Conservation (phyloP, 2,797 vertebrate species). For the Micrastur ruficollis region DNA sequence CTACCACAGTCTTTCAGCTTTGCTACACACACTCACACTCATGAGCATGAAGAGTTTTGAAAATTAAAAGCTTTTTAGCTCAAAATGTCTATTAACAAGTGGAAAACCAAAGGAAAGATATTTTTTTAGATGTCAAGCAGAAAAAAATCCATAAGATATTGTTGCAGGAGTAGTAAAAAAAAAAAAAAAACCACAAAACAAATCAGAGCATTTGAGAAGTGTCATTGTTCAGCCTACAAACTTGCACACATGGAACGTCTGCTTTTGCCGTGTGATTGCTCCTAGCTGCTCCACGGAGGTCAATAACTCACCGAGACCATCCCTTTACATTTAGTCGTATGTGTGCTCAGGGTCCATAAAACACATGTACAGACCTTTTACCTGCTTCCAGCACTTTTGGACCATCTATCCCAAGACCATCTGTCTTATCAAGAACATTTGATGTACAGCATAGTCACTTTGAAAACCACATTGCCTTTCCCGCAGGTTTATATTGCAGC, state of each 20-base stretch:
- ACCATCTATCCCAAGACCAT: neutral
- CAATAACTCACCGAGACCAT: conserved; percentile 25
- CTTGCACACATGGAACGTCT: neutral
- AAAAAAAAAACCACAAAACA: neutral
- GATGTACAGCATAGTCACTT: neutral
- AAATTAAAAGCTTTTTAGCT: neutral
- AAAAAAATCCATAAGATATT: neutral
- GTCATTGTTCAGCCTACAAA: neutral
- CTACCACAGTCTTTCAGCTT: neutral
- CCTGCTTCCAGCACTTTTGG: conserved; percentile 39
- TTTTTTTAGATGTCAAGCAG: neutral
- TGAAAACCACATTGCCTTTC: neutral
- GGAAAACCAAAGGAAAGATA: neutral
- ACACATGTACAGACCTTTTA: neutral
- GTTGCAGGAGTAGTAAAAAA: neutral
- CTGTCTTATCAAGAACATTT: neutral
- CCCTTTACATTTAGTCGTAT: neutral
- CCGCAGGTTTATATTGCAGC: neutral
- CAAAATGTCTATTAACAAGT: neutral
- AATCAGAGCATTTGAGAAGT: neutral
- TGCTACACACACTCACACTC: neutral
- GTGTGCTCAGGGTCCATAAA: conserved; percentile 27
- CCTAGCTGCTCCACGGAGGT: neutral
- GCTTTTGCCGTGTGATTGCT: conserved; percentile 12
- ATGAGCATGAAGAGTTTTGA: neutral